phyloP scores from a whole-genome alignment of 2,888 invertebrate species.

The Acrobasis repandana region DNA sequence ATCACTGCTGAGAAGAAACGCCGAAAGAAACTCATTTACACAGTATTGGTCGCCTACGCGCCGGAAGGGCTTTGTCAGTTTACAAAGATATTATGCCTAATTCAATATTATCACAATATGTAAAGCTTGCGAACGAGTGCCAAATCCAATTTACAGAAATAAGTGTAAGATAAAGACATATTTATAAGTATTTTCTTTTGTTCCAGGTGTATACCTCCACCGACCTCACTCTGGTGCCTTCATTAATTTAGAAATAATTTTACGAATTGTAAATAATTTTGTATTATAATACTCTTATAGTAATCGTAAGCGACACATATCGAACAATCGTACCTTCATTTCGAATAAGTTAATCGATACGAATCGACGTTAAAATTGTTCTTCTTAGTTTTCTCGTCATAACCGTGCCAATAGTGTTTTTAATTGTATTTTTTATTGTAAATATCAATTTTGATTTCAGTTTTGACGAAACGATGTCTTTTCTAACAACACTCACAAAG shows the following conservation, averaged over 20 bases:
- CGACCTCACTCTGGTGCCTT: conserved; percentile 82
- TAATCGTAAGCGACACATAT: conserved; percentile 69
- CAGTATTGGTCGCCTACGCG: no score
- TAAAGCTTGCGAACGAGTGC: no score
- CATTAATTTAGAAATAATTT: conserved; percentile 67
- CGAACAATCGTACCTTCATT: conserved; percentile 72
- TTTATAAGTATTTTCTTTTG: conserved; percentile 19
- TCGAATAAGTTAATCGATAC: conserved; percentile 48
- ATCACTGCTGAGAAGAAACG: no score
- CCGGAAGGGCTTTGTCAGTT: no score
- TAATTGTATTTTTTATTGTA: conserved; percentile 34
- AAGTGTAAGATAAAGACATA: no score
- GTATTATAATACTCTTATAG: conserved; percentile 66
- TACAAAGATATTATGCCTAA: no score
- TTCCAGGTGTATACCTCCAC: conserved; percentile 77
- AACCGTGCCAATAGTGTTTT: conserved; percentile 71
- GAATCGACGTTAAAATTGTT: conserved; percentile 25
- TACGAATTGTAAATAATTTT: conserved; percentile 73
- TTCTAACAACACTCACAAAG: conserved; percentile 53
- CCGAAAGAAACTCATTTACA: no score
- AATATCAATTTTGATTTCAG: conserved; percentile 30
- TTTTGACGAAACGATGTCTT: conserved; percentile 46
- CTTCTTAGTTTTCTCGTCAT: conserved; percentile 50
- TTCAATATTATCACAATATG: no score
- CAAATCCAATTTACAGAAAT: no score